Conservation (phyloP, 2,113 vertebrate species). For the Ictalurus furcatus region DNA sequence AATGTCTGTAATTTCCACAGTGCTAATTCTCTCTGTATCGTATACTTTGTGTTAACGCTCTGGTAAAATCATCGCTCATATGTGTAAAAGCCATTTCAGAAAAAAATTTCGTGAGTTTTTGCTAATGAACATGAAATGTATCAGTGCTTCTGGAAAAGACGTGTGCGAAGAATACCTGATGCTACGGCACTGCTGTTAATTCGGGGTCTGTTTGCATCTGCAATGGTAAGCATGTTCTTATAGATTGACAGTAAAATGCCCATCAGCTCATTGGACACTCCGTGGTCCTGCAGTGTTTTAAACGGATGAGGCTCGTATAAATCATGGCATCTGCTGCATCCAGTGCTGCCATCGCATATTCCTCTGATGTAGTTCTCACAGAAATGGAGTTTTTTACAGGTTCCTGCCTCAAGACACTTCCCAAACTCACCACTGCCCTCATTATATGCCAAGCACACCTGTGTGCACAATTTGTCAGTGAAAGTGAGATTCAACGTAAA, state of each 20-base stretch:
- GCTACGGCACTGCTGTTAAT: not conserved
- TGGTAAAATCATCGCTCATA: not conserved
- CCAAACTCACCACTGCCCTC: slow-evolving; percentile 40
- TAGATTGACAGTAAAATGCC: slow-evolving; percentile 40
- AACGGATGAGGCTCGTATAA: slow-evolving; percentile 40
- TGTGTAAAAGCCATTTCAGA: not conserved
- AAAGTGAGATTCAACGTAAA: no score
- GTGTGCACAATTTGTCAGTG: not conserved
- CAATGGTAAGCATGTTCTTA: slow-evolving; percentile 45
- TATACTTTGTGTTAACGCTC: no score
- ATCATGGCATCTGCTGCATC: slow-evolving; percentile 47
- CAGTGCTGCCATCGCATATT: slow-evolving; percentile 8
- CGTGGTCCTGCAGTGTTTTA: slow-evolving; percentile 18
- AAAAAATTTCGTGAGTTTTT: not conserved
- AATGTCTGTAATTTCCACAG: no score
- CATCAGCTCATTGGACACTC: slow-evolving; percentile 44
- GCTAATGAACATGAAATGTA: not conserved
- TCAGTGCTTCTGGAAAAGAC: not conserved
- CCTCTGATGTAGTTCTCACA: slow-evolving; percentile 49
- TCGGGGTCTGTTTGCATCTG: not conserved
- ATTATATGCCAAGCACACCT: slow-evolving; percentile 53
- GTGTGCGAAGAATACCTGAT: not conserved
- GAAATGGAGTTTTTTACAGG: slow-evolving; percentile 49
- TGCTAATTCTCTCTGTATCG: no score
- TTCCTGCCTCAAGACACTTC: slow-evolving; percentile 42